Percentiles rank a stretch among this genome's conserved stretches.
Conservation (phyloP, 2,113 vertebrate species). For the Prochilodus magdalenae region DNA sequence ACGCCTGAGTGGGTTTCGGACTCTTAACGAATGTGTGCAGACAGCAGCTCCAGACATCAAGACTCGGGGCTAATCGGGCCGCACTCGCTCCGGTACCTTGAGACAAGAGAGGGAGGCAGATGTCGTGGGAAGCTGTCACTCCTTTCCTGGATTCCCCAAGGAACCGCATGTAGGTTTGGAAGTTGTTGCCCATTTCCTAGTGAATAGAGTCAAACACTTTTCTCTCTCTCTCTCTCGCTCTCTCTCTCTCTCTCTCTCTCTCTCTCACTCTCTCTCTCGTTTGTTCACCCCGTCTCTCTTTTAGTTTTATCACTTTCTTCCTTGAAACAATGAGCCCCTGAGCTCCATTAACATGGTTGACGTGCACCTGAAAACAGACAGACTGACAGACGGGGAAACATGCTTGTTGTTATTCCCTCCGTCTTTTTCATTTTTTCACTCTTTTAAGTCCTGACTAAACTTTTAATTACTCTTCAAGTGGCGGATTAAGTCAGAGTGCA, state of each 20-base stretch:
- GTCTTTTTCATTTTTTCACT: conserved; percentile 25
- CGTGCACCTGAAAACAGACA: conserved; percentile 17
- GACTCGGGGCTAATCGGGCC: conserved; percentile 25
- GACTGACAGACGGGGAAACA: conserved; percentile 35
- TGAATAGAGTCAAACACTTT: neutral
- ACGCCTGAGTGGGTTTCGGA: conserved; percentile 37
- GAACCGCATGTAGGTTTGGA: neutral
- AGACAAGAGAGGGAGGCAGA: conserved; percentile 48
- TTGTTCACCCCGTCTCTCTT: neutral
- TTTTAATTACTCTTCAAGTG: conserved; percentile 82
- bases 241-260: neutral
- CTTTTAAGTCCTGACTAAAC: conserved; percentile 76
- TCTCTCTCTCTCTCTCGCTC: neutral
- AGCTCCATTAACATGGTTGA: conserved; percentile 1
- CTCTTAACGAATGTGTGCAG: conserved; percentile 49
- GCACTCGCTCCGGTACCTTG: conserved; percentile 8
- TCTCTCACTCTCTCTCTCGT: neutral
- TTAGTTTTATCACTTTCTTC: neutral
- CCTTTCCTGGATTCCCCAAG: neutral
- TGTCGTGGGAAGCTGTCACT: conserved; percentile 4
- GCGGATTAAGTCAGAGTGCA: conserved; percentile 75
- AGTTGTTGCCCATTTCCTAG: neutral
- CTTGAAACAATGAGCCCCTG: neutral
- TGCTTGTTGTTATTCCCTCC: conserved; percentile 33
- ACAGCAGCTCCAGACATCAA: conserved; percentile 19